phyloP scores from a whole-genome alignment of 2,113 vertebrate genomes.

The Elephas maximus region DNA sequence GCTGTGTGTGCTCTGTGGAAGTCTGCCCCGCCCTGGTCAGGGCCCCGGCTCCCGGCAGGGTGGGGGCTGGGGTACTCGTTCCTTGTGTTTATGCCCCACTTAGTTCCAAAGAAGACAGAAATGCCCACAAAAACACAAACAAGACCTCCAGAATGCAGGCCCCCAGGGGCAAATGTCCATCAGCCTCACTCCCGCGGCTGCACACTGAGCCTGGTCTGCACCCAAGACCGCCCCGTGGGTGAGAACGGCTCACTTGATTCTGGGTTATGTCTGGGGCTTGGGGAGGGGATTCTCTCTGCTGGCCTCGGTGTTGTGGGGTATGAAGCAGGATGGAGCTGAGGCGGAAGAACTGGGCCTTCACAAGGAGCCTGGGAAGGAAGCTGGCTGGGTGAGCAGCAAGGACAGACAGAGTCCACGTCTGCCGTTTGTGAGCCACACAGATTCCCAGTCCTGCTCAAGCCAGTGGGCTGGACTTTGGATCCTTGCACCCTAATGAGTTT shows the following conservation, averaged over 20 bases:
- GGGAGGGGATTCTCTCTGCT: neutral
- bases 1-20: too few species aligned
- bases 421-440: neutral
- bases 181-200: neutral
- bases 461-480: neutral
- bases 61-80: neutral
- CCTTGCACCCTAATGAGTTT: neutral
- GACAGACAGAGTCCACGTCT: fast-evolving
- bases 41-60: too few species aligned
- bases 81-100: neutral
- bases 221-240: neutral
- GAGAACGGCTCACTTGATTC: neutral
- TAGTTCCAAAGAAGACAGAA: neutral
- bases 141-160: neutral
- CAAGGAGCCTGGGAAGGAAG: neutral
- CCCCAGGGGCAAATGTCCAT: neutral
- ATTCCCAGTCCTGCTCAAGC: too few species aligned
- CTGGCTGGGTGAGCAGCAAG: too few species aligned
- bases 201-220: too few species aligned
- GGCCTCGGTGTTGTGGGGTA: fast-evolving
- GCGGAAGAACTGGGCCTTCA: fast-evolving
- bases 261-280: neutral
- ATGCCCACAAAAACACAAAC: neutral
- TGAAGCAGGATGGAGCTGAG: too few species aligned
- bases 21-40: too few species aligned